A percentile compares a stretch with the other conserved stretches of the same genome.
Evolutionary conservation across 2,113 vertebrate species (phyloP).

Genomic region (Oreotragus oreotragus): DNA sequence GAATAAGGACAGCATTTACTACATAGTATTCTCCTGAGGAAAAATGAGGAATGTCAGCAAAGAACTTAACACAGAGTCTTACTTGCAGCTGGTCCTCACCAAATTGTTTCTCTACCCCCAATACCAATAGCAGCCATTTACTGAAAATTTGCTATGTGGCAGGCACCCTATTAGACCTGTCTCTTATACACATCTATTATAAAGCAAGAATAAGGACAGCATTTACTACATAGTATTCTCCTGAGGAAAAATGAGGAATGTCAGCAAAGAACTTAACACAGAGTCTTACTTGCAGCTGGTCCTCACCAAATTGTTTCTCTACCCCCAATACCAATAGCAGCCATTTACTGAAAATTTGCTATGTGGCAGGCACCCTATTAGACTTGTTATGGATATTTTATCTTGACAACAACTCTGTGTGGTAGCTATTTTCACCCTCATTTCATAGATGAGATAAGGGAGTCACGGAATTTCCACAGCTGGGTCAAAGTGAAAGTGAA

Average conservation of each 20-base stretch:
- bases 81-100: not conserved
- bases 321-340: not conserved
- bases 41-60: not conserved
- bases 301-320: not conserved
- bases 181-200: too few relatives aligned
- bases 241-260: not conserved
- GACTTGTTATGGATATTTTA: not conserved
- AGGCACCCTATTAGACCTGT: too few relatives aligned
- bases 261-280: not conserved
- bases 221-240: not conserved
- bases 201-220: not conserved
- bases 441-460: not conserved
- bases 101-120: not conserved
- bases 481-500: not conserved
- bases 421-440: not conserved
- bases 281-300: not conserved
- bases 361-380: not conserved
- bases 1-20: not conserved
- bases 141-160: not conserved
- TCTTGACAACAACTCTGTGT: not conserved
- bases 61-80: not conserved
- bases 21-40: not conserved
- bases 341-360: not conserved
- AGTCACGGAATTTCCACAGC: not conserved
- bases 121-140: not conserved